Evolutionary conservation across 2,888 invertebrate species (phyloP).

Genomic region (Drosophila borealis): DNA sequence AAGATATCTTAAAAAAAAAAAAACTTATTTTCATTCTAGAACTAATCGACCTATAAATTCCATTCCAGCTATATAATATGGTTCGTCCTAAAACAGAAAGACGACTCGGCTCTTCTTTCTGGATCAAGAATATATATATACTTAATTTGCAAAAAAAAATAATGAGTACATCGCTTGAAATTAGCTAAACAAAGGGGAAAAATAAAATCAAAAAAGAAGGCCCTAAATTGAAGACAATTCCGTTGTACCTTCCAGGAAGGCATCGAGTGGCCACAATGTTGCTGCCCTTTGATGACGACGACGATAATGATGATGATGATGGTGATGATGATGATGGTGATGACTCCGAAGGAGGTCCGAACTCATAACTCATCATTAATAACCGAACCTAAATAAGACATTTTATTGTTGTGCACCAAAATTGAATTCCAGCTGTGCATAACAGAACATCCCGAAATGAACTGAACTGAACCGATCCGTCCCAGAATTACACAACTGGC

Average conservation of each 20-base stretch:
- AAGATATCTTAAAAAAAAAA: no score
- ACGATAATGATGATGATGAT: slow-evolving; percentile 18
- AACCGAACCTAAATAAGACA: slow-evolving; percentile 78
- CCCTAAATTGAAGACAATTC: slow-evolving; percentile 27
- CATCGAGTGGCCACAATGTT: slow-evolving; percentile 43
- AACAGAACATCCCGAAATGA: slow-evolving; percentile 18
- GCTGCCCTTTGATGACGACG: slow-evolving; percentile 30
- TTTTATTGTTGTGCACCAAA: slow-evolving; percentile 75
- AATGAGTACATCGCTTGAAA: slow-evolving; percentile 11
- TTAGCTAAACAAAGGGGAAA: slow-evolving; percentile 23
- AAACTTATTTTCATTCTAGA: no score
- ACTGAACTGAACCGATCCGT: not conserved
- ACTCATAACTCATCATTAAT: slow-evolving; percentile 82
- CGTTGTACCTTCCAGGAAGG: slow-evolving; percentile 59
- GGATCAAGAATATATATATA: no score
- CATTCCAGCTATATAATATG: no score
- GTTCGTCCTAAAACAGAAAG: no score
- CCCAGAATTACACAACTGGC: slow-evolving; percentile 46
- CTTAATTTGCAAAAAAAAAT: no score
- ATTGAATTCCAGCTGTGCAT: slow-evolving; percentile 78
- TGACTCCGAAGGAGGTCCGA: slow-evolving; percentile 66
- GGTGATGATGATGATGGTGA: slow-evolving; percentile 41
- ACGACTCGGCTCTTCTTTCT: no score
- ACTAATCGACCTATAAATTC: no score
- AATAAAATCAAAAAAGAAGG: slow-evolving; percentile 1